Evolutionary conservation across 2,113 vertebrate genomes (phyloP).

Genomic region (Corythornis vintsioides): DNA sequence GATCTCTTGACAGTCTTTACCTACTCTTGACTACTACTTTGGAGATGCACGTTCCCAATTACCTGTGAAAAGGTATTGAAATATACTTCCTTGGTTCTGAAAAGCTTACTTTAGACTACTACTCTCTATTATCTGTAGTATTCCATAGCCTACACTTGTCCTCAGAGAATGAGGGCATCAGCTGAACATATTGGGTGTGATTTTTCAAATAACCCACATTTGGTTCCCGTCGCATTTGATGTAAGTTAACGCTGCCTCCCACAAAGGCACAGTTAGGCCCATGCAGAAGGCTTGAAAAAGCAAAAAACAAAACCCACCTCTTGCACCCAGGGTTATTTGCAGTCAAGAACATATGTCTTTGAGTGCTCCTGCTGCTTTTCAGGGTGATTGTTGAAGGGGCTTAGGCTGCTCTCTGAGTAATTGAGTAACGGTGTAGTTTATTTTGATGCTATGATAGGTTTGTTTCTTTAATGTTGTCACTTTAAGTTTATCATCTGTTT

Average conservation of each 20-base stretch:
- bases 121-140: constrained; percentile 20
- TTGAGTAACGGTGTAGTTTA: background rate
- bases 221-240: background rate
- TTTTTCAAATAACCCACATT: constrained; percentile 54
- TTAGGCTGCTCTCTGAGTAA: background rate
- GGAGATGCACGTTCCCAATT: background rate
- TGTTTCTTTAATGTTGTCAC: constrained; percentile 26
- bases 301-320: background rate
- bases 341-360: constrained; percentile 35
- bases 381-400: background rate
- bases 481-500: constrained; percentile 8
- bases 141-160: constrained; percentile 40
- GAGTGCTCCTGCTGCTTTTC: background rate
- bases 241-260: constrained; percentile 50
- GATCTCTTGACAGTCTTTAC: background rate
- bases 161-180: constrained; percentile 23
- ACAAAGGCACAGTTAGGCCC: constrained; percentile 31
- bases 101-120: background rate
- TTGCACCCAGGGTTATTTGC: constrained; percentile 38
- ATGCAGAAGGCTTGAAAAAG: constrained; percentile 20
- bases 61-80: background rate
- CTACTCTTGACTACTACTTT: constrained; percentile 21
- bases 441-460: background rate
- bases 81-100: background rate
- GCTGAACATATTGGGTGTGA: constrained; percentile 50